Evolutionary conservation across 2,113 vertebrate genomes (phyloP), one percentile per base, ranked within the genome.

Genomic region (Nibea coibor): DNA sequence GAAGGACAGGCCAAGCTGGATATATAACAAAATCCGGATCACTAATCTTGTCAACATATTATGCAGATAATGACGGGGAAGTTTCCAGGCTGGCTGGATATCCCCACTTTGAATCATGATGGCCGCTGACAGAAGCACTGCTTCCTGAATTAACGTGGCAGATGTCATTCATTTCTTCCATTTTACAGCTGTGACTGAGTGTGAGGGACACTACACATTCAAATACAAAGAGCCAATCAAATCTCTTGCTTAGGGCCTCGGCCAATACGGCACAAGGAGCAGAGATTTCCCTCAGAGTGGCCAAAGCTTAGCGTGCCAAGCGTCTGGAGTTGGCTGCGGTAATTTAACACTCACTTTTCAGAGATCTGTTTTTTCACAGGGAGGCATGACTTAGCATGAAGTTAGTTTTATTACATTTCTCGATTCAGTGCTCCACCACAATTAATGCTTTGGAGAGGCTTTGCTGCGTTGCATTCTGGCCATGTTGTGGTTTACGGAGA

Each of bases 21-120:
- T 14, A 82, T 77, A 79, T 74, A 75, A 54, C 12, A 20, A 80
- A 70, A 82, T 59, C 45, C 20, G 14, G 45, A 72, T 70, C 58
- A 77, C 57, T 54, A 83, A 80, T 86, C 83, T 66, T 83, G 76
- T 83, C 72, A 67, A 53, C 61, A 54, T 64, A 80, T 74, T 80
- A 81, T 58, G 65, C 42, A 71, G 59, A 86, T 86, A 83, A 73
- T 81, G 50, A 63, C 22, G 4, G 39, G 48, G 47, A 61, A 51
- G 58, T 83, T 58, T 71, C 59, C 0, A 0, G 4, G 4, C 59
- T 72, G 75, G 22, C 59, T 71, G 65, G 69, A 74, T 58, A 63
- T 48, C 39, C 51, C 75, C 28, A 58, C 71, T 79, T 66, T 71
- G 65, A 79, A 48, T 66, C 56, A n/a, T 17, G 24, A 83, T 54